These are phyloP conservation scores for Selenia dentaria DNA, from an alignment of 2,888 invertebrate genomes.

Conservation along the genomic window DNA sequence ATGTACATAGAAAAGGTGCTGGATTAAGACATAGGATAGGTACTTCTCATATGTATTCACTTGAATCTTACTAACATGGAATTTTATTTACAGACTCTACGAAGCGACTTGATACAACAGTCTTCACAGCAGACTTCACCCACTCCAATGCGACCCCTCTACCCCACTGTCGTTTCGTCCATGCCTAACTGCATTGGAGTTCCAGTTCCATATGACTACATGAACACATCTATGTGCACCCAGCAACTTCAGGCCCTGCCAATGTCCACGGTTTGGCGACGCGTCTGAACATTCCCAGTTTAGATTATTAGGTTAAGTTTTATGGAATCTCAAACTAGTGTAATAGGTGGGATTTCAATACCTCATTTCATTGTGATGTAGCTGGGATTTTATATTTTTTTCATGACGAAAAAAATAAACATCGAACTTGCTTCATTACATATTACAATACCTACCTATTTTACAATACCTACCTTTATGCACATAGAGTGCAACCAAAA, in stretches of 20 bases:
- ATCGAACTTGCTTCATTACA: conserved; percentile 15
- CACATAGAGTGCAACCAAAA: background rate
- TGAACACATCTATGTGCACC: conserved; percentile 40
- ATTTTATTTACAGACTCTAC: conserved; percentile 52
- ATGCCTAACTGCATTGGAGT: conserved; percentile 46
- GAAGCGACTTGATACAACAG: conserved; percentile 51
- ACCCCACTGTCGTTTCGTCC: conserved; percentile 45
- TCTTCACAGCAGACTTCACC: conserved; percentile 45
- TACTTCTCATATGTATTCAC: too few species aligned
- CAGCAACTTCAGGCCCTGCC: conserved; percentile 50
- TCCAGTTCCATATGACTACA: conserved; percentile 53
- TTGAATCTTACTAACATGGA: too few species aligned
- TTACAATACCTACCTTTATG: background rate
- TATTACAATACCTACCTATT: too few species aligned
- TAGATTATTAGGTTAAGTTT: background rate
- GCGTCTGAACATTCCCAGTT: conserved; percentile 37
- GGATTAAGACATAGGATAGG: too few species aligned
- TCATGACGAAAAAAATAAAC: conserved; percentile 31
- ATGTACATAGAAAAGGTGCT: too few species aligned
- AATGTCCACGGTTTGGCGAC: conserved; percentile 53
- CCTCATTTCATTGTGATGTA: background rate
- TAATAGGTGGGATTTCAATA: conserved; percentile 2
- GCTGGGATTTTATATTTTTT: conserved; percentile 35
- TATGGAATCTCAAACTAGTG: too few species aligned
- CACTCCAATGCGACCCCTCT: conserved; percentile 44